Conservation (phyloP, 2,113 vertebrate genomes). For the Psittacula cyanocephala region DNA sequence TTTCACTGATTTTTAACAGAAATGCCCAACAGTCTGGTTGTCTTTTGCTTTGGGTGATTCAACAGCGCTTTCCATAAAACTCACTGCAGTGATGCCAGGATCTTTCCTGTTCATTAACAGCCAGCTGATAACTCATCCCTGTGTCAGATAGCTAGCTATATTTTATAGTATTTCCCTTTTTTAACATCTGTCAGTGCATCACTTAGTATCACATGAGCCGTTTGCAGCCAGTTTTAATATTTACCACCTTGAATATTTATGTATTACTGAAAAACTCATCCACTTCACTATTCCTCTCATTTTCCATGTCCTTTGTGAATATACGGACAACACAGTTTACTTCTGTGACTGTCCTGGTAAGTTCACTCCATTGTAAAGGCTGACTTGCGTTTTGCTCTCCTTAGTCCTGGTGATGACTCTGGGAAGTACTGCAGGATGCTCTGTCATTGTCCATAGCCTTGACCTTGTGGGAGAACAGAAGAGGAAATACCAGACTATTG, state of each 20-base stretch:
- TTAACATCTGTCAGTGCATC: not conserved
- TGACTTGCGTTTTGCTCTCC: not conserved
- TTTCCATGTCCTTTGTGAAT: not conserved
- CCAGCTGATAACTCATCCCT: not conserved
- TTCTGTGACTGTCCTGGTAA: not conserved
- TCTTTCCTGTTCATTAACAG: not conserved
- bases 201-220: not conserved
- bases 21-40: not conserved
- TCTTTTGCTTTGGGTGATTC: not conserved
- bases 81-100: fast-evolving
- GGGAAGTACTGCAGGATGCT: not conserved
- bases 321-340: not conserved
- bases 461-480: not conserved
- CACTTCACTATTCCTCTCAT: not conserved
- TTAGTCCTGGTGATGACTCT: not conserved
- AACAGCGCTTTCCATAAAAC: not conserved
- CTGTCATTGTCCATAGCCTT: not conserved
- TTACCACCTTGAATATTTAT: not conserved
- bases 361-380: not conserved
- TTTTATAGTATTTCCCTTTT: not conserved
- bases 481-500: not conserved
- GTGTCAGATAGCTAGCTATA: not conserved
- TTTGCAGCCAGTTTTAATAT: not conserved
- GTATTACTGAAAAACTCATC: not conserved
- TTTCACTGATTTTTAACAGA: not conserved